phyloP scores from a whole-genome alignment of 2,797 vertebrate genomes.

The Hirundo rustica region DNA sequence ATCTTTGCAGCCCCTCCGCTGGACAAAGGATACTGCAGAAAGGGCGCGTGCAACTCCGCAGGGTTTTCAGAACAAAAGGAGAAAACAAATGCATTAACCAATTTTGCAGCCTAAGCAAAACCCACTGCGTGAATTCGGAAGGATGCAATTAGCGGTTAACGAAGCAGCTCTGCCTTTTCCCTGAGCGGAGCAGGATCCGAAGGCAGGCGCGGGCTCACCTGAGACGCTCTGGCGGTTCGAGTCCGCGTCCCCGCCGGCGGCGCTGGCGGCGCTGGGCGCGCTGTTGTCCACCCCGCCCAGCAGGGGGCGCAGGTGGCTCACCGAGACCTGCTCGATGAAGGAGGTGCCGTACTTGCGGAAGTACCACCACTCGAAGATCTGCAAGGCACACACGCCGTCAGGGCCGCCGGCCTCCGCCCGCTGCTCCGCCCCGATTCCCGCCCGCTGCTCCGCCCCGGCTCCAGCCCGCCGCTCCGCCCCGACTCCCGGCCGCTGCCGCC shows the following conservation, averaged over 20 bases:
- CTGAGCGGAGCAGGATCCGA: rapidly evolving
- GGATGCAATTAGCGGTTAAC: background rate
- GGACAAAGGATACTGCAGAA: background rate
- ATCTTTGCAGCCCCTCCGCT: background rate
- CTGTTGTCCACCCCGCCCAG: conserved; percentile 97
- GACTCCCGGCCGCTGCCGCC: background rate
- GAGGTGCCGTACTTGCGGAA: conserved; percentile 98
- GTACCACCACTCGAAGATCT: conserved; percentile 99
- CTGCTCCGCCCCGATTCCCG: background rate
- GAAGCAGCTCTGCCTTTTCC: background rate
- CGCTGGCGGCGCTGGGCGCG: conserved; percentile 87
- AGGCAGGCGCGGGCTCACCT: conserved; percentile 75
- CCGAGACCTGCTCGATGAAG: conserved; percentile 98
- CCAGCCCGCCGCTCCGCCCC: background rate
- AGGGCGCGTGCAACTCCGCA: rapidly evolving
- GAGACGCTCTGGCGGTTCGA: conserved; percentile 94
- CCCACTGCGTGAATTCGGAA: rapidly evolving
- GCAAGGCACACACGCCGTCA: conserved; percentile 45
- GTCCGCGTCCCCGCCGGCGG: conserved; percentile 90
- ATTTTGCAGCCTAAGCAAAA: rapidly evolving
- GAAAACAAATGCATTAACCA: rapidly evolving
- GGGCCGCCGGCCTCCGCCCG: background rate
- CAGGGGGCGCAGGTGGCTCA: conserved; percentile 96
- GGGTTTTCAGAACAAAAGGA: background rate
- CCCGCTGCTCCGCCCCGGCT: background rate